Evolutionary conservation across 2,113 vertebrate species (phyloP), one percentile per base, ranked within the genome.

Genomic region (Parus major): DNA sequence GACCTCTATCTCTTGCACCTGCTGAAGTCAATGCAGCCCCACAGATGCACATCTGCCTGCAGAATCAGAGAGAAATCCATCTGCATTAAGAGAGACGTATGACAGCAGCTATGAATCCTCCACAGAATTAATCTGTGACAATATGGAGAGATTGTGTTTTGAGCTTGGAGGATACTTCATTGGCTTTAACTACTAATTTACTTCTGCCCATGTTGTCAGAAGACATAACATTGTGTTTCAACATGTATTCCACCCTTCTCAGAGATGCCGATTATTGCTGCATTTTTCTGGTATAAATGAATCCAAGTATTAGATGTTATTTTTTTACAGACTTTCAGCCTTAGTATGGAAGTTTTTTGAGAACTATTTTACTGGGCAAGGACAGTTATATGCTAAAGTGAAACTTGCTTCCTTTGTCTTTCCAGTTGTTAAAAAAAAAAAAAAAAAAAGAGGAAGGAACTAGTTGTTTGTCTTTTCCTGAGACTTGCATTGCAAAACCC

Each of bases 181-280:
- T 3, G 2, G 22, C 42, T 39, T 69, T 87, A 59, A 55, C 18
- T 63, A 46, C 11, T 44, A 6, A 2, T 70, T 83, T 41, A 55
- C 14, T 44, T n/a, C 16, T 44, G 29, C 5, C 35, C 13, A 9
- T 81, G 29, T 41, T 41, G 36, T 33, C 14, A 44, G 39, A 73
- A 71, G 47, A 87, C 12, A 25, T 35, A 64, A 19, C 42, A 21
- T 7, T 12, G 5, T 5, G 2, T 44, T 89, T 89, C 39, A 66
- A 56, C 0, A 0, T n/a, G 6, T 52, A 47, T 35, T 63, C 6
- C 14, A 66, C 24, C 22, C 64, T 7, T 1, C 7, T 56, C 20
- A 35, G 44, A 47, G 10, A n/a, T 39, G 42, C 0, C 5, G 10
- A 84, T 60, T 78, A 31, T 56, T 75, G 4, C 18, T 71, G 11